Base-by-base conservation (phyloP, 2,888 invertebrate genomes). In the Phania funesta region DNA sequence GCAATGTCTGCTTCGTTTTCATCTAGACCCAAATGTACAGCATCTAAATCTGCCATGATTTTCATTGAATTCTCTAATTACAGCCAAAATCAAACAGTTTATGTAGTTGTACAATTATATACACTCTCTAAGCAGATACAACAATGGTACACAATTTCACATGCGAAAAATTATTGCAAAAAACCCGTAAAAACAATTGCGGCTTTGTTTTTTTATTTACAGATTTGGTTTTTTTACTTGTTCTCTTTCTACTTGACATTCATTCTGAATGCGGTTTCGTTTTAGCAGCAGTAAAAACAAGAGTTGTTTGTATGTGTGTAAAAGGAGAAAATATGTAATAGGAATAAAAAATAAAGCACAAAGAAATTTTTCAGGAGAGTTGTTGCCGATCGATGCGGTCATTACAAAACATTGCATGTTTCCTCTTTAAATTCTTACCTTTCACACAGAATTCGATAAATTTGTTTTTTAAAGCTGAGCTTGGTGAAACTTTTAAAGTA, bases 1-100 rank as follows among this genome's bases (percentile, higher is more conserved):
- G 94, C 95, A 89, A 95, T 95, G 90, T 96, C 95, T 73, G 93
- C 93, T 89, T 93, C 93, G 82, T 93, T 93, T 91, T 93, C 93
- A 87, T 93, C 93, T 87, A 94, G 92, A 86, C 93, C 93, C 89
- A 94, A 92, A 91, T 93, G 93, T 86, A 93, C 93, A 88, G 93
- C 93, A 91, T 93, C 93, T 86, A 91, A 86, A 86, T 91, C 91
- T 85, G 91, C 91, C 91, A 91, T 91, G 84, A 90, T 89, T 88
- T 87, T 88, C 84, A 84, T 85, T 67, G 46, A 75, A 44, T 70
- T 62, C 24, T 46, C 9, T 67, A 16, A 52, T 22, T 1, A n/a
- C n/a, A 0, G 16, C 16, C 11, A 60, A 24, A 60, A 29, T n/a
- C 22, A 24, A 68, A 13, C 4, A 6, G 16, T 16, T 35, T 13